A percentile compares a stretch with the other conserved stretches of the same genome.
Conservation (phyloP, 2,888 invertebrate species). For the Tipula confusa region DNA sequence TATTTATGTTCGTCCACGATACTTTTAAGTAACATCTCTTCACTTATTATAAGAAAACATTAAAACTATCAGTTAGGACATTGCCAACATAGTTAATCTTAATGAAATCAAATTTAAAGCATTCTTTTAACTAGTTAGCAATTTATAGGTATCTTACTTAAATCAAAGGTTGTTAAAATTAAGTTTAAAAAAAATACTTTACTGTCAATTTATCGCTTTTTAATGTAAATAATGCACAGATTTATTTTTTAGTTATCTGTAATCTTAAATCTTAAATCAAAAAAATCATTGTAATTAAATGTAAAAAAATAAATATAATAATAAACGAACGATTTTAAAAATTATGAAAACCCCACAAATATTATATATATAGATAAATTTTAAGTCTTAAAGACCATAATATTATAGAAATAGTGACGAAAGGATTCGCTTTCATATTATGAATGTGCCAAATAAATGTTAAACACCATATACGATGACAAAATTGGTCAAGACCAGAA, state of each 20-base stretch:
- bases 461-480: neutral
- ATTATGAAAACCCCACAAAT: neutral
- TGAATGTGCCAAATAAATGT: neutral
- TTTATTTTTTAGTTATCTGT: neutral
- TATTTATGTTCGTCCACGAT: too few relatives aligned
- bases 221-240: neutral
- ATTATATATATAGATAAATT: neutral
- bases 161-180: neutral
- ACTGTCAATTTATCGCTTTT: neutral
- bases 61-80: too few relatives aligned
- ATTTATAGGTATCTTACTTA: too few relatives aligned
- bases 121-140: too few relatives aligned
- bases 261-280: too few relatives aligned
- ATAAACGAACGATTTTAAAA: slow-evolving; percentile 15
- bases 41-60: too few relatives aligned
- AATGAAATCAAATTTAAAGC: too few relatives aligned
- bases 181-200: neutral
- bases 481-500: too few relatives aligned
- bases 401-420: neutral
- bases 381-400: neutral
- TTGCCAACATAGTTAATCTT: too few relatives aligned
- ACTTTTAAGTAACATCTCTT: too few relatives aligned
- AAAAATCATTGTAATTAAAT: neutral
- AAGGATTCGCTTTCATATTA: neutral
- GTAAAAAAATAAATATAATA: neutral